Evolutionary conservation across 2,797 vertebrate genomes (phyloP).

Genomic region (Bucorvus abyssinicus): DNA sequence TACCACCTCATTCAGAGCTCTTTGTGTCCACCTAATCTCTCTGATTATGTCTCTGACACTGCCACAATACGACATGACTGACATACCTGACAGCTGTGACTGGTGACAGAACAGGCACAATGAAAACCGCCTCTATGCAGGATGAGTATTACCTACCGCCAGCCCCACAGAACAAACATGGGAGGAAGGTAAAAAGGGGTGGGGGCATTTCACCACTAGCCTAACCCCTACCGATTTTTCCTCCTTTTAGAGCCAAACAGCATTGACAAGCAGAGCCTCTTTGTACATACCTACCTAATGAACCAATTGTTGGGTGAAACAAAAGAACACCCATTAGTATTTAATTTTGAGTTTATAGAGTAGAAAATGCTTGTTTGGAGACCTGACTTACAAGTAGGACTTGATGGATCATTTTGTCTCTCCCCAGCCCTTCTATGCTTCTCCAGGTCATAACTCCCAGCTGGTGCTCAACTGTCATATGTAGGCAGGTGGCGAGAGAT

Average conservation of each 20-base stretch:
- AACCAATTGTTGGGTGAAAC: conserved; percentile 39
- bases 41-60: conserved; percentile 75
- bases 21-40: conserved; percentile 79
- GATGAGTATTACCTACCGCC: conserved; percentile 71
- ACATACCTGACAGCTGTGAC: conserved; percentile 78
- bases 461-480: conserved; percentile 45
- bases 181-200: conserved; percentile 58
- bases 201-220: conserved; percentile 38
- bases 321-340: conserved; percentile 54
- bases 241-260: conserved; percentile 58
- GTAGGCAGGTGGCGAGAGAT: conserved; percentile 11
- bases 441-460: conserved; percentile 27
- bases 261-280: conserved; percentile 59
- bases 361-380: conserved; percentile 50
- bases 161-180: conserved; percentile 47
- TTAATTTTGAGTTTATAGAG: conserved; percentile 59
- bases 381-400: conserved; percentile 26
- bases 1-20: conserved; percentile 74
- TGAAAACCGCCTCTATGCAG: conserved; percentile 63
- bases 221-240: conserved; percentile 55
- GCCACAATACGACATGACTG: conserved; percentile 76
- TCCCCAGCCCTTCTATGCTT: neutral
- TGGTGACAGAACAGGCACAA: conserved; percentile 70
- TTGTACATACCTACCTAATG: conserved; percentile 66
- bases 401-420: conserved; percentile 50